Base-by-base conservation (phyloP, 2,888 invertebrate species). In the Hermaeophaga mercurialis region DNA sequence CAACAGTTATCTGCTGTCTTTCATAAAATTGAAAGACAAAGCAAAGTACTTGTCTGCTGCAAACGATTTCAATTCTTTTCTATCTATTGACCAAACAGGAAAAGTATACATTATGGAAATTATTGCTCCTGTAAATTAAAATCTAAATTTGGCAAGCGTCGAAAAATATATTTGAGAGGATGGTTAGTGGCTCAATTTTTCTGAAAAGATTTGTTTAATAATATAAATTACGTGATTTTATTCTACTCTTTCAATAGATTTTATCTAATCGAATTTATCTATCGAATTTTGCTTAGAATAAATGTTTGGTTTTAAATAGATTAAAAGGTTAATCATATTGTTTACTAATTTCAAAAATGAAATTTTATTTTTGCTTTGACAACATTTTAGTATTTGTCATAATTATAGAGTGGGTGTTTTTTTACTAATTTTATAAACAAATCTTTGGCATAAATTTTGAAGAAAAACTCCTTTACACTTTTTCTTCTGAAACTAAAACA, bases 11-110 rank as follows among this genome's bases (percentile, higher is more conserved):
- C 67, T 79, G 4, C 63, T 79, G 8, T 72, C 75, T 11, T 70
- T 74, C 41, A 73, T 79, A 39, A 74, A 75, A 60, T 62, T 79
- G 36, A 70, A 73, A 46, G 79, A 78, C 8, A 70, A 72, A 48
- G 74, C 76, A 2, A 70, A 73, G 38, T 68, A 70, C 49, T 64
- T 79, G 24, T 74, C 72, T 12, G 70, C 71, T 12, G 77, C 78
- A 2, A 61, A 66, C 12, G 73, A 75, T 55, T 85, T 85, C 74
- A 79, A 80, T 0, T 81, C 82, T 46, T 85, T 86, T 69, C 81
- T 84, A 14, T 83, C 84, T 1, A 81, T 85, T 5, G 85, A 85
- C 73, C 80, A 82, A 64, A 80, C 81, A 8, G 85, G 85, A 1
- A 81, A 82, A 55, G 75, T 84, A 11, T 84, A 85, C 67, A 80